A percentile compares a stretch with the other conserved stretches of the same genome.
phyloP scores from a whole-genome alignment of 2,888 invertebrate species.

The Fragum whitleyi region DNA sequence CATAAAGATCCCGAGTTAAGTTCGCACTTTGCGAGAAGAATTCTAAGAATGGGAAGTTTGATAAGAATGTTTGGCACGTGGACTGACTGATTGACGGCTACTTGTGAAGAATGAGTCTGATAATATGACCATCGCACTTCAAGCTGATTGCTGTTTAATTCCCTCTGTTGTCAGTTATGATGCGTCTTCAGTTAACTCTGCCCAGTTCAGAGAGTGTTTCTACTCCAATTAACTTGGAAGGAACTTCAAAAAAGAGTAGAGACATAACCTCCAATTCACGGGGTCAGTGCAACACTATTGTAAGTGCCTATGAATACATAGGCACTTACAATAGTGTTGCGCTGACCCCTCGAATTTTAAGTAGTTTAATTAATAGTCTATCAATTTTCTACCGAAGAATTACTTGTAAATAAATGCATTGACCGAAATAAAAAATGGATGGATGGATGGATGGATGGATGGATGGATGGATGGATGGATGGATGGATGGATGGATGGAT shows the following conservation, averaged over 20 bases:
- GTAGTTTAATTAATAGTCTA: too few species aligned
- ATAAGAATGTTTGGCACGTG: constrained; percentile 2
- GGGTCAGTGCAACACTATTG: too few species aligned
- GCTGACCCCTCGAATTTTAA: too few species aligned
- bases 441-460: neutral
- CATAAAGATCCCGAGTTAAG: neutral
- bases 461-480: neutral
- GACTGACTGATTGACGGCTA: constrained; percentile 1
- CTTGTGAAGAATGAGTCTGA: constrained; percentile 18
- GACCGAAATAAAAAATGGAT: neutral
- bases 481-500: neutral
- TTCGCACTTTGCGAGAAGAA: neutral
- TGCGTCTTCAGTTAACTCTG: constrained; percentile 6
- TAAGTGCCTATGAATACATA: too few species aligned
- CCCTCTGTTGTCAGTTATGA: constrained; percentile 14
- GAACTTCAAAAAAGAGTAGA: too few species aligned
- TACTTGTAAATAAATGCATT: too few species aligned
- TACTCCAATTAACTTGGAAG: neutral
- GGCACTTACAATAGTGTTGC: too few species aligned
- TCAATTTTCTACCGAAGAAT: too few species aligned
- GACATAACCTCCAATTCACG: too few species aligned
- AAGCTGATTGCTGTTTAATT: constrained; percentile 30
- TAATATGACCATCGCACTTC: constrained; percentile 34
- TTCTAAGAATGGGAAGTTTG: constrained; percentile 8
- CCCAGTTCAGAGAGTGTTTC: neutral